Conservation (phyloP, 2,888 invertebrate species). For the Venustoraphidia nigricollis region DNA sequence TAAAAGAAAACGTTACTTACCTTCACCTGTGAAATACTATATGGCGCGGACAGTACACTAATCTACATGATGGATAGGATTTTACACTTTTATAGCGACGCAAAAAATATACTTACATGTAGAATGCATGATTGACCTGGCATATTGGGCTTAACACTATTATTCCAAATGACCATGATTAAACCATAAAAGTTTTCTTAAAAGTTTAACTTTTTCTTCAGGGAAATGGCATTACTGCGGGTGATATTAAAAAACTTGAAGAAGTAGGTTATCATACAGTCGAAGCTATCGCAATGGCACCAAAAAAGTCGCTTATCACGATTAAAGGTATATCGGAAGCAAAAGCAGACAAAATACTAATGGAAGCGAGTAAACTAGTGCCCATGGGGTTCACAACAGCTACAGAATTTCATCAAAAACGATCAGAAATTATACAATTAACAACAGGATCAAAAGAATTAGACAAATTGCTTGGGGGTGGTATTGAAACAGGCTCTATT, state of each 20-base stretch:
- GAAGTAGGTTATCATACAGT: slow-evolving; percentile 92
- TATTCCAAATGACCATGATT: too few relatives aligned
- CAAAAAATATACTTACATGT: too few relatives aligned
- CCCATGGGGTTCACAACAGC: slow-evolving; percentile 98
- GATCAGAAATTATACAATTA: slow-evolving; percentile 87
- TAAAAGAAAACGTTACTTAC: neutral
- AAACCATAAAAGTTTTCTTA: neutral
- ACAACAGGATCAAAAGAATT: slow-evolving; percentile 91
- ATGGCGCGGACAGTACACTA: too few relatives aligned
- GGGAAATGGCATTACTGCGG: slow-evolving; percentile 81
- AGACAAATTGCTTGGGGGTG: slow-evolving; percentile 85
- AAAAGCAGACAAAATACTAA: slow-evolving; percentile 87
- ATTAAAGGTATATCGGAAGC: slow-evolving; percentile 95
- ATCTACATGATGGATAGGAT: too few relatives aligned
- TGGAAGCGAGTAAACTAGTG: slow-evolving; percentile 83
- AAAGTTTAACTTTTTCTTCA: slow-evolving; percentile 24
- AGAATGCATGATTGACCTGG: too few relatives aligned
- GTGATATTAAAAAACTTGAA: slow-evolving; percentile 83
- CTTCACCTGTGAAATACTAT: neutral
- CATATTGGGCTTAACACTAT: too few relatives aligned
- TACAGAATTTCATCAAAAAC: slow-evolving; percentile 85
- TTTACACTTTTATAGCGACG: too few relatives aligned
- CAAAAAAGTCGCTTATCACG: slow-evolving; percentile 74
- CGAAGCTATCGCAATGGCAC: slow-evolving; percentile 88
- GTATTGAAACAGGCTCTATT: slow-evolving; percentile 95